Evolutionary conservation across 2,797 vertebrate species (phyloP), one percentile per base, ranked within the genome.

Genomic region (Rhyacichthys aspro): DNA sequence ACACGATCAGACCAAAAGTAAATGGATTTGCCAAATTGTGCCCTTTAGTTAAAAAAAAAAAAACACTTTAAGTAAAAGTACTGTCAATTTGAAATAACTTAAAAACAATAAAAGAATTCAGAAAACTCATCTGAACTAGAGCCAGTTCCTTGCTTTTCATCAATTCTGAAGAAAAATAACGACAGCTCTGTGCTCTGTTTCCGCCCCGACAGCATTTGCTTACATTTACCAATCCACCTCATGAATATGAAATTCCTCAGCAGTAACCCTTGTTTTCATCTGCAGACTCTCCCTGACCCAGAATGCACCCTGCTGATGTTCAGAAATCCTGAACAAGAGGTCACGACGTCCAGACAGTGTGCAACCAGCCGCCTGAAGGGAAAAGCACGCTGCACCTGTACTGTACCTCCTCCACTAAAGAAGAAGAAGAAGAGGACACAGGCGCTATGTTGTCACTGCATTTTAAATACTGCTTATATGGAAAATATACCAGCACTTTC

Each of bases 231-330:
- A 43, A 3, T 54, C 68, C 53, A 15, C 14, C 14, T 72, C 59
- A 87, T 86, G 67, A 80, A 79, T 79, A 76, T 83, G 68, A 41
- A 85, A 54, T 33, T 16, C 50, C 42, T 54, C 57, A 3, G 58
- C 43, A 8, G 46, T 57, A 23, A 48, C 12, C 41, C 59, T 66
- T 73, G 46, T 82, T 72, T 76, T 73, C 32, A 50, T 72, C 14
- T 2, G 8, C 66, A 50, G 56, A 65, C 72, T 59, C 41, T 57
- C 43, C 32, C 55, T 73, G 72, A 78, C 75, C 76, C 64, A 56
- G 49, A 71, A 61, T 56, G 49, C 65, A 42, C 75, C 81, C 70
- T 55, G 77, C 81, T 83, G 77, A 70, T 74, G 59, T 62, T 71
- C 50, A 42, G 47, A 72, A 78, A 78, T 67, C 70, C 62, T 60